Base-by-base conservation (phyloP, 2,797 vertebrate genomes). In the Neomorphus geoffroyi region DNA sequence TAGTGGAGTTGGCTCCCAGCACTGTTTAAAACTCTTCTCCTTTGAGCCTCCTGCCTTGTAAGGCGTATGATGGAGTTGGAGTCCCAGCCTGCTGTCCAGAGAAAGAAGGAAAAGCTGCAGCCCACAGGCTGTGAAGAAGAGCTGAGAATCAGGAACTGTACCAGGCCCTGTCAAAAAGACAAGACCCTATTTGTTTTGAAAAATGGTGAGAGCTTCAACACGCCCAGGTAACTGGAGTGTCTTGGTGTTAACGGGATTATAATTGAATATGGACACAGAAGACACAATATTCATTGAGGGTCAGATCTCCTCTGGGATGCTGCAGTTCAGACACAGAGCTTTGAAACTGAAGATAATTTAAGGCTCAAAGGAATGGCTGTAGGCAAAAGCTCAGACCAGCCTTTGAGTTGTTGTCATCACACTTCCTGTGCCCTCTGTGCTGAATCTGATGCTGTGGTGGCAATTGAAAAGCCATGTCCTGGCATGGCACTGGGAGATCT, bases 331-430 rank as follows among this genome's bases (percentile, higher is more conserved):
- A 70, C 53, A 53, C 23, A 48, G 67, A 51, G 45, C 53, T 95
- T 93, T 93, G 83, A 92, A 94, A 84, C 28, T 54, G 54, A 18
- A 80, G 57, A 90, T 79, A 54, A 56, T 90, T 82, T 71, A 74
- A 81, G 33, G 48, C 74, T 95, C 74, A 90, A 80, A 81, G 37
- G 10, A 33, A 87, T 74, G 75, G 65, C 53, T 74, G 37, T 50
- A 90, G 86, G 74, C 78, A 74, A 90, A 82, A 92, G 14, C 74
- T 86, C 33, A 84, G 62, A 79, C 86, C 17, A 61, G 45, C 62
- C 61, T 90, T 85, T 82, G 58, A 92, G 73, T 80, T 73, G 39
- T 46, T 93, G 78, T 87, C 90, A 71, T 78, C 6, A 0, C 2
- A 0, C 15, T 83, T 93, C 45, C 74, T 89, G 71, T 1, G 0